Conservation (phyloP, 2,888 invertebrate species). For the Machimus rusticus region DNA sequence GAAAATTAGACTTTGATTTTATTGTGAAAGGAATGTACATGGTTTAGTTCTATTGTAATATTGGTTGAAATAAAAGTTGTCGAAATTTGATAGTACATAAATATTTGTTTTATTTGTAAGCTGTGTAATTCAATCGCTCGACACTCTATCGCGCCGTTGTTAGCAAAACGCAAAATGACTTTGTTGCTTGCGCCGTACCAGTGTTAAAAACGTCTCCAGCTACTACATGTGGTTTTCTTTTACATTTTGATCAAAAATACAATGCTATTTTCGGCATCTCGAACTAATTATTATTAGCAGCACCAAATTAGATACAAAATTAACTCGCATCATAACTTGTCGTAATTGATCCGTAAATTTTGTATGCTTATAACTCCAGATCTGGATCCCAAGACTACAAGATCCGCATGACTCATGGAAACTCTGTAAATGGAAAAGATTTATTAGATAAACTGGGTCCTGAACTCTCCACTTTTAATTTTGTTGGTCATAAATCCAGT, state of each 20-base stretch:
- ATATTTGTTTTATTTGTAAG: background rate
- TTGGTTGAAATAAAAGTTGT: no score
- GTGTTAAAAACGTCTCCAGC: background rate
- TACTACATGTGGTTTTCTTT: background rate
- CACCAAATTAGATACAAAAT: background rate
- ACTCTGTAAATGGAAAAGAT: slow-evolving; percentile 21
- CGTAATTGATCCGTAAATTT: slow-evolving; percentile 9
- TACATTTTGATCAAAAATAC: background rate
- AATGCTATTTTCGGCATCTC: background rate
- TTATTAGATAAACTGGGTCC: slow-evolving; percentile 24
- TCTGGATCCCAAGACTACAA: background rate
- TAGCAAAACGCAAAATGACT: background rate
- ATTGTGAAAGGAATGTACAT: no score
- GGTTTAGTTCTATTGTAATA: no score
- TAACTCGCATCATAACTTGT: background rate
- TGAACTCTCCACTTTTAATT: background rate
- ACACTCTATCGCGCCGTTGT: background rate
- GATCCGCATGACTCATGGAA: background rate
- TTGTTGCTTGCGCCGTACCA: background rate
- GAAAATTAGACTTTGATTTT: no score
- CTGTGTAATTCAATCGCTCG: background rate
- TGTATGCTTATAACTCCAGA: background rate
- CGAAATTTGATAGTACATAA: no score
- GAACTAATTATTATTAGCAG: background rate
- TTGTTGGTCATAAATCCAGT: slow-evolving; percentile 1